Evolutionary conservation across 1,140 invertebrate genomes (phyloP).

Genomic region (Aphelinus certus): DNA sequence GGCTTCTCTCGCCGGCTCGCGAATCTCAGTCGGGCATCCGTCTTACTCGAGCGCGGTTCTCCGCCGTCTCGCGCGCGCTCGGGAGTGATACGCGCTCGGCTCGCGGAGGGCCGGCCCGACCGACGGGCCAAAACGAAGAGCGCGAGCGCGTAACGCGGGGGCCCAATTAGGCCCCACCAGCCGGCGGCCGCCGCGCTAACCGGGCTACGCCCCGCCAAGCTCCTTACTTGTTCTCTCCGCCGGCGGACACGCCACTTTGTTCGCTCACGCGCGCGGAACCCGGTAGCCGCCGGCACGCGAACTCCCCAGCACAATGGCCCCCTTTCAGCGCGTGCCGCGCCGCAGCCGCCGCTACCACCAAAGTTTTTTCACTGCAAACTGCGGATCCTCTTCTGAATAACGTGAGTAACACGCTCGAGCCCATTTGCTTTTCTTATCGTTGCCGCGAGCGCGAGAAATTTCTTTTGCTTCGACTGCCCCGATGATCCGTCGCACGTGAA

Average conservation of each 20-base stretch:
- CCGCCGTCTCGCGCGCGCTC: not conserved
- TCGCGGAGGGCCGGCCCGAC: too few species aligned
- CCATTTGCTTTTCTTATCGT: not conserved
- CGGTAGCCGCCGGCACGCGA: not conserved
- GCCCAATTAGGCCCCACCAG: constrained; percentile 60
- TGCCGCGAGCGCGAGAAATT: not conserved
- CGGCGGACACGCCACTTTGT: constrained; percentile 58
- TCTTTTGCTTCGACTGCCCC: not conserved
- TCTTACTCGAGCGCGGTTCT: not conserved
- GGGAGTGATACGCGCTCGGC: too few species aligned
- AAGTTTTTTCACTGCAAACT: too few species aligned
- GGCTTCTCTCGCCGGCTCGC: not conserved
- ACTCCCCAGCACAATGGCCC: not conserved
- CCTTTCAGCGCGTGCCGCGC: not conserved
- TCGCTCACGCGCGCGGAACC: constrained; percentile 44
- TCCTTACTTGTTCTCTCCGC: constrained; percentile 57
- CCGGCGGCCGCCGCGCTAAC: constrained; percentile 53
- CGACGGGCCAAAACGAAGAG: too few species aligned
- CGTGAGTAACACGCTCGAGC: too few species aligned
- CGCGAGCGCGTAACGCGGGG: constrained; percentile 55
- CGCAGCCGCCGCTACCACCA: too few species aligned
- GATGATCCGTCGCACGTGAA: too few species aligned
- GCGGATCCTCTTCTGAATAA: too few species aligned
- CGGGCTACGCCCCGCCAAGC: constrained; percentile 59
- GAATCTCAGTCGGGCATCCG: not conserved